Base-by-base conservation (phyloP, 2,113 vertebrate species). In the Anguilla japonica region DNA sequence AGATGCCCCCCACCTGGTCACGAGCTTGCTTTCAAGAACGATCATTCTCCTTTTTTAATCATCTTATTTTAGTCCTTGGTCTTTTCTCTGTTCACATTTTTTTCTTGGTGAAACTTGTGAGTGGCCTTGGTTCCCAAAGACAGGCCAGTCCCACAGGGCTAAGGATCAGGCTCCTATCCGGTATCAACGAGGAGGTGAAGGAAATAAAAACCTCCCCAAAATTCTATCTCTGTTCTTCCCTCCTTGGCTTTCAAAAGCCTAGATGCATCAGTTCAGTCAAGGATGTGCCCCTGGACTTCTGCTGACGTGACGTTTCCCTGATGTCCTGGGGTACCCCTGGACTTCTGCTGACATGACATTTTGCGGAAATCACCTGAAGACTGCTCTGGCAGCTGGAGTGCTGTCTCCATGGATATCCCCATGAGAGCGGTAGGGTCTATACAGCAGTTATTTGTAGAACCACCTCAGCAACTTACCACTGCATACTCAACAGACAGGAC, bases 111-210 rank as follows among this genome's bases (percentile, higher is more conserved):
- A 43, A 43, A 43, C 5, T 46, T 2, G 56, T 2, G 18, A 81
- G 20, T 78, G 88, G 79, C 86, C 89, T 89, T 79, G 18, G 34
- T 79, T 87, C 79, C 86, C 83, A 90, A 89, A 88, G 88, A 88
- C 83, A 50, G 75, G 88, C 15, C 53, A 29, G 9, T 81, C 80
- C 81, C 86, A 41, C 43, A 41, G 83, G 57, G 81, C 79, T n/a
- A n/a, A 46, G 50, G 88, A 85, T 89, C 84, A 40, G 79, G 83
- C 90, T 88, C 89, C 87, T 79, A 53, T 85, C 85, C 83, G 71
- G 81, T 79, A 56, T 87, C 87, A 41, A 40, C 57, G 41, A 41
- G 43, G 81, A 85, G 83, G 83, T 56, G 57, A 79, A 88, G 53
- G 89, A 88, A 87, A 89, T 87, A 87, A 41, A 41, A 91, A 85